Conservation (phyloP, 2,888 invertebrate species). For the Orthosia gothica region DNA sequence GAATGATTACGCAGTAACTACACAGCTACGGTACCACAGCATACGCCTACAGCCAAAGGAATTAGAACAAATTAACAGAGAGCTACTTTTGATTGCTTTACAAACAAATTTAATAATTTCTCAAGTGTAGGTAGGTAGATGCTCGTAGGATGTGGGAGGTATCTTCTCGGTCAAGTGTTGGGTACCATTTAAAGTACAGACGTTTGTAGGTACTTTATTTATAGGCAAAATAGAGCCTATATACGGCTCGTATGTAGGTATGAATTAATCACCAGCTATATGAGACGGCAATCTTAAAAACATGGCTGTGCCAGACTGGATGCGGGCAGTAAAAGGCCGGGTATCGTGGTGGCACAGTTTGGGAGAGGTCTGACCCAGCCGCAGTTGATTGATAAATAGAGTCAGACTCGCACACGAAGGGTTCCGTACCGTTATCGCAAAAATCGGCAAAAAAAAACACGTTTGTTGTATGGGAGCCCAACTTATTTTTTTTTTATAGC, state of each 20-base stretch:
- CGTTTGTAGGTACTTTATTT: conserved; percentile 29
- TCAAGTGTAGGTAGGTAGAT: conserved; percentile 31
- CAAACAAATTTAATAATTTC: conserved; percentile 59
- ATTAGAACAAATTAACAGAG: conserved; percentile 41
- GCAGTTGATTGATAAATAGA: too few species aligned
- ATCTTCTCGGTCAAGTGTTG: conserved; percentile 29
- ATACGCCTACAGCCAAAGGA: conserved; percentile 21
- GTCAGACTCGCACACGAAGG: too few species aligned
- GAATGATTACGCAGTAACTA: background rate
- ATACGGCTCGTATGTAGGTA: background rate
- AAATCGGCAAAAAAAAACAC: too few species aligned
- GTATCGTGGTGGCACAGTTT: too few species aligned
- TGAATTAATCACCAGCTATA: background rate
- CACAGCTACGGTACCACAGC: background rate
- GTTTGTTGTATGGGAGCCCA: too few species aligned
- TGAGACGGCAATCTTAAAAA: too few species aligned
- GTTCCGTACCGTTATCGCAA: too few species aligned
- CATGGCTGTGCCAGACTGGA: too few species aligned
- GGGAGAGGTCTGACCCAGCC: too few species aligned
- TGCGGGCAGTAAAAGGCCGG: too few species aligned
- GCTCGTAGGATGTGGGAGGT: conserved; percentile 45
- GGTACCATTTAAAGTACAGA: conserved; percentile 14
- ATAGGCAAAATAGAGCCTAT: background rate
- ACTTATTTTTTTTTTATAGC: too few species aligned
- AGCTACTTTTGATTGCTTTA: conserved; percentile 47